A percentile compares a stretch with the other conserved stretches of the same genome.
These are phyloP conservation scores for Pristiophorus japonicus DNA, from an alignment of 2,113 vertebrate genomes.

Conservation along the genomic window DNA sequence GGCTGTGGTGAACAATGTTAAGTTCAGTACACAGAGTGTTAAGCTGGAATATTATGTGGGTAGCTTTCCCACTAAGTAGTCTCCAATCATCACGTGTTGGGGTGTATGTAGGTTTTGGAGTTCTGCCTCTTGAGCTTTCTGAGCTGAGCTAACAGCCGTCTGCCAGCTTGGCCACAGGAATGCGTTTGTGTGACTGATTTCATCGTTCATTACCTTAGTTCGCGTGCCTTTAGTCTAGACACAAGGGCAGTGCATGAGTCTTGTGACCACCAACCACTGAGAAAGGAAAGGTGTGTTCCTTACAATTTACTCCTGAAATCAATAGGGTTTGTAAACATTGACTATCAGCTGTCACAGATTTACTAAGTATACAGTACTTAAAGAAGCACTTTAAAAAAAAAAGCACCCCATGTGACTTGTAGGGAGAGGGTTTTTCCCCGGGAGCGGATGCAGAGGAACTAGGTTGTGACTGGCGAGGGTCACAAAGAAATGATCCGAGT, in stretches of 20 bases:
- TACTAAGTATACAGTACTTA: not conserved
- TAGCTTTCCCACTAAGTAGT: not conserved
- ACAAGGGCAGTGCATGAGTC: not conserved
- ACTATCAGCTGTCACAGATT: not conserved
- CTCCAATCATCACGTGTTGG: not conserved
- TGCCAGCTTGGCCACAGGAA: not conserved
- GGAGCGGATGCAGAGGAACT: not conserved
- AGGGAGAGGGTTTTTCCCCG: not conserved
- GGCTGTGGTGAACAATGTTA: not conserved
- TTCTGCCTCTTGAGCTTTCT: not conserved
- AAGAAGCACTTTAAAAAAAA: not conserved
- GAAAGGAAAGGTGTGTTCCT: not conserved
- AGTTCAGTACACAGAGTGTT: not conserved
- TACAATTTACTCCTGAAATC: not conserved
- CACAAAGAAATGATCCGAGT: no score
- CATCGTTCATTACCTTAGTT: not conserved
- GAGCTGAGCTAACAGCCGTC: not conserved
- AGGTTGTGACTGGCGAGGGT: no score
- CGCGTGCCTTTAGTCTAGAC: not conserved
- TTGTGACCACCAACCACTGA: not conserved
- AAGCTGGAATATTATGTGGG: not conserved
- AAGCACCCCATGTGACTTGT: not conserved
- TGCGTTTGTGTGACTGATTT: not conserved
- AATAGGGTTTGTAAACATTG: not conserved
- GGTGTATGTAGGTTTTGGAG: not conserved